phyloP scores from a whole-genome alignment of 2,797 vertebrate genomes.

The Microchirus variegatus region DNA sequence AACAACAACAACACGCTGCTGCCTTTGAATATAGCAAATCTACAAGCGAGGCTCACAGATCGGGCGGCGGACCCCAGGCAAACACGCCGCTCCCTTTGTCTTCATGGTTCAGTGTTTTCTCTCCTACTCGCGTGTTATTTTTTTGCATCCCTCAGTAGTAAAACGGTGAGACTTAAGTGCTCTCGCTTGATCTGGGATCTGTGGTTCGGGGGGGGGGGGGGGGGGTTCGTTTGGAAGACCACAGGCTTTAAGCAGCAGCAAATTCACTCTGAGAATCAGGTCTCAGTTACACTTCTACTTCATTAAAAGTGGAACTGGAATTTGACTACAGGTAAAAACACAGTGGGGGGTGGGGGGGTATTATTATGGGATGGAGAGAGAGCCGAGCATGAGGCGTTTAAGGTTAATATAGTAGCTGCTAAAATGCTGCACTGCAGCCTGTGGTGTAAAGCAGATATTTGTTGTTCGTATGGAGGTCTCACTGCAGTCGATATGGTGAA shows the following conservation, averaged over 20 bases:
- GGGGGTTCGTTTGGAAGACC: constrained; percentile 37
- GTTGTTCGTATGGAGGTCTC: constrained; percentile 59
- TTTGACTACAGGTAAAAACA: constrained; percentile 29
- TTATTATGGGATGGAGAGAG: constrained; percentile 26
- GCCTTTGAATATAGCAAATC: constrained; percentile 37
- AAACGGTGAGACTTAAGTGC: constrained; percentile 58
- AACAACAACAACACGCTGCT: too few species aligned
- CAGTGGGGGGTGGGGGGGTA: too few species aligned
- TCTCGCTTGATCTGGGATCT: constrained; percentile 47
- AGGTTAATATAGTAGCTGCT: constrained; percentile 41
- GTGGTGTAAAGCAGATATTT: constrained; percentile 51
- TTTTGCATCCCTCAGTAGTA: constrained; percentile 74
- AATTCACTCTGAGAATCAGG: constrained; percentile 23
- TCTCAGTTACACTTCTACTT: constrained; percentile 33
- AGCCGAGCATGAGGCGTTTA: constrained; percentile 33
- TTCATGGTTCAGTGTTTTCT: constrained; percentile 58
- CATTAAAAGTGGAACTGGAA: constrained; percentile 26
- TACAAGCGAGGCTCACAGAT: constrained; percentile 31
- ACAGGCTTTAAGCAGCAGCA: constrained; percentile 49
- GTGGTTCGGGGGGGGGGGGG: constrained; percentile 33
- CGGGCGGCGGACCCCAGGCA: constrained; percentile 42
- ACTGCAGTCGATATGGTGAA: constrained; percentile 66
- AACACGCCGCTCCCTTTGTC: constrained; percentile 26
- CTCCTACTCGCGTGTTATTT: constrained; percentile 27
- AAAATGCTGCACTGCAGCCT: constrained; percentile 58